phyloP scores from a whole-genome alignment of 2,113 vertebrate species.

The Istiophorus platypterus region DNA sequence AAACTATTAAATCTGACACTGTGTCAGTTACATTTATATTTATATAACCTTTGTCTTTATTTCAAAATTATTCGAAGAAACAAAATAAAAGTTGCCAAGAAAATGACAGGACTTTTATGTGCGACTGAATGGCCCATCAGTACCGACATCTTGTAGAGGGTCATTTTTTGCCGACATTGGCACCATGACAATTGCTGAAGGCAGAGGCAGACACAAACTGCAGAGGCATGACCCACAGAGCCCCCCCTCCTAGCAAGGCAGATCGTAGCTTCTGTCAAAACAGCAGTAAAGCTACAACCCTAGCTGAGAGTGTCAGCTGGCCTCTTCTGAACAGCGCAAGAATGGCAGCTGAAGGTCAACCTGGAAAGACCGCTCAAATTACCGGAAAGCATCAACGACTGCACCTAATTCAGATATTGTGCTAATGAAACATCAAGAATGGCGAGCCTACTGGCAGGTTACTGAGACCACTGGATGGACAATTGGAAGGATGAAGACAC shows the following conservation, averaged over 20 bases:
- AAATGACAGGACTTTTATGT: neutral
- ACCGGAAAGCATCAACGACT: slow-evolving; percentile 27
- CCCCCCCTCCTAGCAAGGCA: slow-evolving; percentile 29
- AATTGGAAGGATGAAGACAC: neutral
- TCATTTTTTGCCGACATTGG: slow-evolving; percentile 13
- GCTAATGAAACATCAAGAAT: neutral
- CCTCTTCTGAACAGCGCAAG: slow-evolving; percentile 7
- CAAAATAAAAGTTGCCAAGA: neutral
- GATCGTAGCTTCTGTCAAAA: slow-evolving; percentile 54
- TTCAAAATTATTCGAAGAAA: neutral
- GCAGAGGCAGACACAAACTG: slow-evolving; percentile 44
- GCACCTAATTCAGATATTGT: neutral
- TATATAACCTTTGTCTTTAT: neutral
- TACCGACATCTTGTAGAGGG: neutral
- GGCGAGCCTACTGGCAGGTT: neutral
- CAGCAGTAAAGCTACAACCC: slow-evolving; percentile 44
- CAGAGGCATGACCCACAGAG: slow-evolving; percentile 45
- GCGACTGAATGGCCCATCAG: neutral
- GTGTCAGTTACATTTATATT: neutral
- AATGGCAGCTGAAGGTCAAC: slow-evolving; percentile 48
- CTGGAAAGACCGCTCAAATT: slow-evolving; percentile 9
- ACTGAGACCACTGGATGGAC: neutral
- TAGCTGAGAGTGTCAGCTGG: slow-evolving; percentile 37
- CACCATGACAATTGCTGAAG: slow-evolving; percentile 18
- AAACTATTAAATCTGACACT: neutral